Percentiles rank a stretch among this genome's conserved stretches.
phyloP scores from a whole-genome alignment of 2,888 invertebrate genomes.

The Pterostichus niger region DNA sequence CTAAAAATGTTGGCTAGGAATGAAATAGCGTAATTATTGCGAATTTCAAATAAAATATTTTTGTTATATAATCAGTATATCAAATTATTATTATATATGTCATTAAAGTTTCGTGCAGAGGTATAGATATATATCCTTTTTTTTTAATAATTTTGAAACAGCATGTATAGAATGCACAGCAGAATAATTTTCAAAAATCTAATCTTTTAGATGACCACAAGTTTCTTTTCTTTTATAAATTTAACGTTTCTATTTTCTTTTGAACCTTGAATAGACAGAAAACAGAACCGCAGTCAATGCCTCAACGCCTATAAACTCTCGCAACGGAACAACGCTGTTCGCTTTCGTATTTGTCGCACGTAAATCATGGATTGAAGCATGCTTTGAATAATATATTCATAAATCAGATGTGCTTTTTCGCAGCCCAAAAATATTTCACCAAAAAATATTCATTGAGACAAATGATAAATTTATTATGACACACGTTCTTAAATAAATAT shows the following conservation, averaged over 20 bases:
- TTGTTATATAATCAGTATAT: no score
- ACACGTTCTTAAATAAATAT: not conserved
- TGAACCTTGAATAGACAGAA: not conserved
- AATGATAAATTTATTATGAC: conserved; percentile 24
- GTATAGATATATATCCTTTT: no score
- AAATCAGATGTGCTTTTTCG: conserved; percentile 55
- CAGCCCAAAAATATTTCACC: conserved; percentile 44
- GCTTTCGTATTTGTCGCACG: conserved; percentile 64
- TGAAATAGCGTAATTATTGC: no score
- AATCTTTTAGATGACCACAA: no score
- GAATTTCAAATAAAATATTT: no score
- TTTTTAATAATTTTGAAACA: no score
- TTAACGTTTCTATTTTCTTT: not conserved
- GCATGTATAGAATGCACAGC: no score
- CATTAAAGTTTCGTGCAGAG: no score
- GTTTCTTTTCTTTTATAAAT: no score
- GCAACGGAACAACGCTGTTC: conserved; percentile 46
- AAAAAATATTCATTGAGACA: conserved; percentile 45
- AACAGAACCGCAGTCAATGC: not conserved
- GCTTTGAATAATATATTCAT: conserved; percentile 65
- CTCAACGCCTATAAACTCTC: conserved; percentile 20
- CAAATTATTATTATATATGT: no score
- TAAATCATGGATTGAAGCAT: conserved; percentile 63
- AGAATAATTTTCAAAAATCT: no score
- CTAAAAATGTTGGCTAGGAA: no score